Evolutionary conservation across 2,113 vertebrate genomes (phyloP), one percentile per base, ranked within the genome.

Genomic region (Siphamia tubifer): DNA sequence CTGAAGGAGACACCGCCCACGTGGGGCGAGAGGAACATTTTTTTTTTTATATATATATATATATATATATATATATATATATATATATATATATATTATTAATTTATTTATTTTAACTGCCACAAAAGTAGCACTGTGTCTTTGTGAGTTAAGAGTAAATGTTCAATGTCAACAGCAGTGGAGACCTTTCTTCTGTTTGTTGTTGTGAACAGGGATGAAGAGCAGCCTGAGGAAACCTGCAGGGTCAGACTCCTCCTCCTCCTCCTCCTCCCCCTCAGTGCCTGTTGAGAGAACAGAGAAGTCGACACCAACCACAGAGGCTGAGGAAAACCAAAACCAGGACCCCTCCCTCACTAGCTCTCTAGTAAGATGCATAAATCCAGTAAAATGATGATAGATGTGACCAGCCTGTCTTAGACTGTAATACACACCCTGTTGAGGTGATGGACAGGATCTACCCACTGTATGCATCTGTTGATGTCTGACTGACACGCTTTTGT

Each of bases 151-250:
- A n/a, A n/a, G n/a, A n/a, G n/a, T n/a, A n/a, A n/a, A n/a, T n/a
- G n/a, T n/a, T n/a, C n/a, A n/a, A n/a, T n/a, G 8, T 16, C 36
- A 8, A 5, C 0, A 30, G 0, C 9, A 1, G 17, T 15, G 0
- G 12, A 17, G 3, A 9, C 8, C 7, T 10, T 27, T 27, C 15
- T 11, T 34, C 11, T 20, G 3, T 55, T 43, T 13, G 36, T 12
- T 55, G 5, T 36, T 38, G 8, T 44, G 39, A 45, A 24, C 23
- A 55, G 85, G 44, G 6, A 86, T 77, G 13, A 90, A 83, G 69
- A 90, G 89, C 70, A 91, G 83, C 62, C 63, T 91, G 67, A 88
- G 74, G 68, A 75, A 43, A 45, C 42, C 79, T 3, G n/a, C 64
- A 0, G 45, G 8, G 0, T 13, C 54, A 2, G 32, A 15, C 15